These are phyloP conservation scores for Acanthoscelides obtectus DNA, from an alignment of 2,888 invertebrate genomes.

Conservation along the genomic window DNA sequence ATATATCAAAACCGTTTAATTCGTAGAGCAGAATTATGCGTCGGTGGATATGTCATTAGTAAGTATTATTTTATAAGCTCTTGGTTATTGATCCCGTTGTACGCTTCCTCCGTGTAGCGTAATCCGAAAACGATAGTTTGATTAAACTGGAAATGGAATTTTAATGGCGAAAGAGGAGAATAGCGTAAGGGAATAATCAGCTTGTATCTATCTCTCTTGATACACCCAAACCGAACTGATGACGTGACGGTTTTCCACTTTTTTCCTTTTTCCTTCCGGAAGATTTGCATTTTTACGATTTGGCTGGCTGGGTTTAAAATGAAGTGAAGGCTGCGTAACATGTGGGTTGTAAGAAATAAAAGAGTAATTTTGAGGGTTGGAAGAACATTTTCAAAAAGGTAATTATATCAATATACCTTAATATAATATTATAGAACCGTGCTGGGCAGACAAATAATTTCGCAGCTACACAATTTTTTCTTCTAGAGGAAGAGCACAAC, in stretches of 20 bases:
- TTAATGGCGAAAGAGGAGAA: background rate
- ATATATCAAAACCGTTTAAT: too few species aligned
- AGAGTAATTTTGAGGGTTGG: too few species aligned
- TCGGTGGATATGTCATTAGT: background rate
- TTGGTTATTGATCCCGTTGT: background rate
- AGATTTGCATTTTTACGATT: background rate
- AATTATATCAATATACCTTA: too few species aligned
- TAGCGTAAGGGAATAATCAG: background rate
- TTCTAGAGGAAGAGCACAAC: too few species aligned
- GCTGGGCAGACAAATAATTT: too few species aligned
- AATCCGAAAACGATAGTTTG: background rate
- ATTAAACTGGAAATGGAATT: background rate
- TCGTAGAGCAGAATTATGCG: background rate
- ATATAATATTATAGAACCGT: too few species aligned
- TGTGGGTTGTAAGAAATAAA: too few species aligned
- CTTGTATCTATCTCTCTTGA: background rate
- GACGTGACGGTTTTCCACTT: background rate
- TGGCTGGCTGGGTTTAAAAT: background rate
- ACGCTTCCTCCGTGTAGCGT: background rate
- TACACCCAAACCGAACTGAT: background rate
- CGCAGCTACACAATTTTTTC: too few species aligned
- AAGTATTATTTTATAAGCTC: background rate
- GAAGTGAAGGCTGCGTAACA: too few species aligned
- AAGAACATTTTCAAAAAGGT: too few species aligned
- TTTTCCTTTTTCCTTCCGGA: background rate